Evolutionary conservation across 2,888 invertebrate species (phyloP).

Genomic region (Pristionchus exspectatus): DNA sequence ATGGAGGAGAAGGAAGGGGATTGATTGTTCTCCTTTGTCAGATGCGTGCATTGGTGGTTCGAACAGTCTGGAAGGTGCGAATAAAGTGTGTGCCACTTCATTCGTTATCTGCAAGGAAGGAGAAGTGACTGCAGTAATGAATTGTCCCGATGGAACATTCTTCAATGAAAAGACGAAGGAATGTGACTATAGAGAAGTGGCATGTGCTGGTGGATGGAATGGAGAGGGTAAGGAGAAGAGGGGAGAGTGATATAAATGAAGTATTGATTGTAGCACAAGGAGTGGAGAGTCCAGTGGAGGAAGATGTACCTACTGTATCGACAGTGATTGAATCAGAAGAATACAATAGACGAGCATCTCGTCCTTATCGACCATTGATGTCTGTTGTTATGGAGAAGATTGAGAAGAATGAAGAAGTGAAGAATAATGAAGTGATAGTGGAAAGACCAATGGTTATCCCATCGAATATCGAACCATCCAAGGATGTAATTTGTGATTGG

Average conservation of each 20-base stretch:
- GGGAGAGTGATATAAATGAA: no score
- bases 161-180: constrained; percentile 34
- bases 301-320: neutral
- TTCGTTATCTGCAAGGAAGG: constrained; percentile 44
- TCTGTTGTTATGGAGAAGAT: constrained; percentile 15
- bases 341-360: neutral
- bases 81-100: neutral
- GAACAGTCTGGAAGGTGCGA: neutral
- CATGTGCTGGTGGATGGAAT: constrained; percentile 44
- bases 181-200: constrained; percentile 31
- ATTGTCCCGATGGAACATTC: constrained; percentile 34
- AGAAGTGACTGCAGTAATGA: constrained; percentile 23
- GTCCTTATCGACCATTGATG: constrained; percentile 16
- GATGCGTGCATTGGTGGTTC: constrained; percentile 3
- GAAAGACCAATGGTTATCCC: neutral
- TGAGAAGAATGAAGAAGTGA: neutral
- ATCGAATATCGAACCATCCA: constrained; percentile 1
- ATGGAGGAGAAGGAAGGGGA: neutral
- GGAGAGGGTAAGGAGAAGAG: constrained; percentile 19
- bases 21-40: neutral
- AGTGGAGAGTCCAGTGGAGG: neutral
- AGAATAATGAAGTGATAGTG: neutral
- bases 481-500: constrained; percentile 34
- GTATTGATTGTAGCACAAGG: neutral
- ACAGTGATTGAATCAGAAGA: neutral